These are phyloP conservation scores for Mesopsocus fuscifrons DNA, from an alignment of 2,888 invertebrate species.

Conservation along the genomic window DNA sequence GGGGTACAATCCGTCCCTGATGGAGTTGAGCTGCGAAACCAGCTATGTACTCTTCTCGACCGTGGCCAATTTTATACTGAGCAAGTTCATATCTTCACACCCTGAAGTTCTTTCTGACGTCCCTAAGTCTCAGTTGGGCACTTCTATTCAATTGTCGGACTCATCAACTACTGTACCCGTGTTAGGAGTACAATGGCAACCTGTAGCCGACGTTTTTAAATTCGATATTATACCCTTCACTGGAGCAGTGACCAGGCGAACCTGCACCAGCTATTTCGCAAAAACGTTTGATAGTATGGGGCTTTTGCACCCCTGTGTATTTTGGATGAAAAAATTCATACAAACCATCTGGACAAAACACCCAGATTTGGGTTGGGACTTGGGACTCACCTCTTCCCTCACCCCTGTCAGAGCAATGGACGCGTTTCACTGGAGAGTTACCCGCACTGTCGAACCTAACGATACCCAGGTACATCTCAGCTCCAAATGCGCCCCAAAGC, in stretches of 20 bases:
- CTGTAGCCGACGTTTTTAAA: background rate
- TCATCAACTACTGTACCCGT: too few species aligned
- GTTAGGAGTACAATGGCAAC: conserved; percentile 9
- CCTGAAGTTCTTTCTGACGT: too few species aligned
- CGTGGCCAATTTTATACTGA: too few species aligned
- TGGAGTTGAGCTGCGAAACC: too few species aligned
- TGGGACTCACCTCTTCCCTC: conserved; percentile 8
- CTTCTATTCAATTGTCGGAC: too few species aligned
- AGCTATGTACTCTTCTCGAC: too few species aligned
- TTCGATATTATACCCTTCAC: background rate
- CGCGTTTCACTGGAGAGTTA: conserved; percentile 2
- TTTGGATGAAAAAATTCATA: conserved; percentile 4
- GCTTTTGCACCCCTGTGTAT: conserved; percentile 5
- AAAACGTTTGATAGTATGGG: conserved; percentile 9
- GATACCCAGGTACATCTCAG: conserved; percentile 5
- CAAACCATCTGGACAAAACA: conserved; percentile 5
- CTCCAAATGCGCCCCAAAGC: background rate
- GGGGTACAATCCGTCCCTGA: too few species aligned
- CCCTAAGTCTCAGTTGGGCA: too few species aligned
- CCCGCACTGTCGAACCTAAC: background rate
- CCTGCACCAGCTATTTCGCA: conserved; percentile 5
- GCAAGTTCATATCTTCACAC: too few species aligned
- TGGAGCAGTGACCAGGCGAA: background rate
- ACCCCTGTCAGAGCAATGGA: background rate
- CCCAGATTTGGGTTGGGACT: background rate